Evolutionary conservation across 2,888 invertebrate genomes (phyloP).

Genomic region (Colletes collaris): DNA sequence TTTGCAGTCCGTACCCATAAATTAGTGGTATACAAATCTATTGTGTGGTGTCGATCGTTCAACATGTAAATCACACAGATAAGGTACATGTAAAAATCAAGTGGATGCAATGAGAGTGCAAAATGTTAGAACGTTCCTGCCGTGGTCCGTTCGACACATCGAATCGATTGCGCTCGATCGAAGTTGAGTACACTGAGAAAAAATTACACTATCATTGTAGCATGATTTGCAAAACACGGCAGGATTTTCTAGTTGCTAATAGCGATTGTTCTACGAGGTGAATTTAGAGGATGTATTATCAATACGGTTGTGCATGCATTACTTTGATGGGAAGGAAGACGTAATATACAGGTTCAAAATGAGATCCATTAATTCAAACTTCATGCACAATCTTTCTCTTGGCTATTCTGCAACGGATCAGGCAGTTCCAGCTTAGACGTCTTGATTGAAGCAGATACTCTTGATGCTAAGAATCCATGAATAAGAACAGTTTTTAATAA

Average conservation of each 20-base stretch:
- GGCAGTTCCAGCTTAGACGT: conserved; percentile 66
- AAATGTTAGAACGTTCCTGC: conserved; percentile 50
- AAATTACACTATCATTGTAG: neutral
- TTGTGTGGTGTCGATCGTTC: conserved; percentile 50
- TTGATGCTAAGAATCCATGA: conserved; percentile 71
- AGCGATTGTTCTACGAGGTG: conserved; percentile 46
- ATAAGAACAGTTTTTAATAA: conserved; percentile 59
- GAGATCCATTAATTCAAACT: conserved; percentile 66
- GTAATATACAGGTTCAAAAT: conserved; percentile 55
- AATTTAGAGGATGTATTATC: conserved; percentile 41
- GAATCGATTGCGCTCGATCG: too few relatives aligned
- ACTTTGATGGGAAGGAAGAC: conserved; percentile 68
- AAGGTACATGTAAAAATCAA: conserved; percentile 52
- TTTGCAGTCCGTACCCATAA: conserved; percentile 57
- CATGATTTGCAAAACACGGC: conserved; percentile 48
- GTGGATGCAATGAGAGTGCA: conserved; percentile 56
- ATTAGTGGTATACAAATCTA: conserved; percentile 59
- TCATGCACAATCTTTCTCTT: conserved; percentile 66
- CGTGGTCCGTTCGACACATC: conserved; percentile 34
- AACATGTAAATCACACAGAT: conserved; percentile 59
- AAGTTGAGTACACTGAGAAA: too few relatives aligned
- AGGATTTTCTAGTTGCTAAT: conserved; percentile 41
- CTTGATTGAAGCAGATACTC: conserved; percentile 67
- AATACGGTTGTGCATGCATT: conserved; percentile 63
- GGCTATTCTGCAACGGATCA: conserved; percentile 61